Conservation (phyloP, 2,888 invertebrate genomes). For the Gryllus longicercus region DNA sequence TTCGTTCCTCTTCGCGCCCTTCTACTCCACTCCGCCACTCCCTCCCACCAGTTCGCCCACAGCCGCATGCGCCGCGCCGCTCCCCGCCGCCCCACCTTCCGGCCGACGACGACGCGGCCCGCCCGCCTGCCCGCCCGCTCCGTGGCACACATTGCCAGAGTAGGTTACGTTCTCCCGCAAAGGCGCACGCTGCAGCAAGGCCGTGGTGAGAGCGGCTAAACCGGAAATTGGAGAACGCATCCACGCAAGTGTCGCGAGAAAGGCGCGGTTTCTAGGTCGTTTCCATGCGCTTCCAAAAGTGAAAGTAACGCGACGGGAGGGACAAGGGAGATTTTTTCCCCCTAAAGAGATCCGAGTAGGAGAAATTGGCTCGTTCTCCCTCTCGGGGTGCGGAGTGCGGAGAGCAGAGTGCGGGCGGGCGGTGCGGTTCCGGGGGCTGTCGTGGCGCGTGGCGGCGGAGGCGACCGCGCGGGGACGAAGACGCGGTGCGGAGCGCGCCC, state of each 20-base stretch:
- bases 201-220: conserved; percentile 10
- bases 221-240: conserved; percentile 17
- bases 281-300: background rate
- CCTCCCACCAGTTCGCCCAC: background rate
- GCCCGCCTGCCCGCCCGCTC: background rate
- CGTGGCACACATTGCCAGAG: background rate
- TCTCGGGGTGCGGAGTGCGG: background rate
- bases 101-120: background rate
- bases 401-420: no score
- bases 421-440: no score
- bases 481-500: no score
- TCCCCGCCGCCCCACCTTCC: background rate
- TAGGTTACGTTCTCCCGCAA: background rate
- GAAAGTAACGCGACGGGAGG: background rate
- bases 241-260: background rate
- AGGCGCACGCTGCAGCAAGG: background rate
- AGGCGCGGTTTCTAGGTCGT: conserved; percentile 8
- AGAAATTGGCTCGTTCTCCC: background rate
- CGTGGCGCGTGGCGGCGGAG: no score
- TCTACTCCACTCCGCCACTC: background rate
- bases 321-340: background rate
- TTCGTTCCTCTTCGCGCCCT: background rate
- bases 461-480: no score
- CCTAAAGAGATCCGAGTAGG: background rate
- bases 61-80: background rate